Evolutionary conservation across 2,888 invertebrate genomes (phyloP).

Genomic region (Aspidiotus rigidus): DNA sequence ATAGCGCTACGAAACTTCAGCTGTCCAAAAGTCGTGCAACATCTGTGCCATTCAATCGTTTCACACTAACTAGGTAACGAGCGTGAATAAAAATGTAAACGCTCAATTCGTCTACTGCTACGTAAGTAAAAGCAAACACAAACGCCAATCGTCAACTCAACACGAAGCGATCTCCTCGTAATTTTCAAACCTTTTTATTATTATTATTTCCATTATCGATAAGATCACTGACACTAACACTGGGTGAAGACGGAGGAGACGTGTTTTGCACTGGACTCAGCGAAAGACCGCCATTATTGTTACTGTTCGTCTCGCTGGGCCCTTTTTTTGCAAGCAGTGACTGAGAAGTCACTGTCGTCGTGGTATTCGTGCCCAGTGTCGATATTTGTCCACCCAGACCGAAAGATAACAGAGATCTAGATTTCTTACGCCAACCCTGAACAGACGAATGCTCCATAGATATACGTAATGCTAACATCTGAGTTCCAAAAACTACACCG

Average conservation of each 20-base stretch:
- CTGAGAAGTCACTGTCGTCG: conserved; percentile 28
- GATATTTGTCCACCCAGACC: conserved; percentile 31
- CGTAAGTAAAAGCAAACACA: too few species aligned
- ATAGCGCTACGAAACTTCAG: too few species aligned
- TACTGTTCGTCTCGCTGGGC: conserved; percentile 11
- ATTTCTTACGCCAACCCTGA: conserved; percentile 36
- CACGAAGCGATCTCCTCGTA: background rate
- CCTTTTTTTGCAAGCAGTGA: conserved; percentile 25
- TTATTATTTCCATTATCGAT: conserved; percentile 24
- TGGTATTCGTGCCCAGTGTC: conserved; percentile 22
- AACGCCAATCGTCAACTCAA: background rate
- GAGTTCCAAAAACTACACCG: background rate
- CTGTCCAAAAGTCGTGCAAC: too few species aligned
- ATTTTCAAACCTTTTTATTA: conserved; percentile 23
- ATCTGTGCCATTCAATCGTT: too few species aligned
- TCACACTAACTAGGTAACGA: too few species aligned
- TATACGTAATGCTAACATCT: background rate
- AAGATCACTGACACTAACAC: conserved; percentile 27
- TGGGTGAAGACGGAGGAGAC: conserved; percentile 31
- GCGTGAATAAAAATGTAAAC: too few species aligned
- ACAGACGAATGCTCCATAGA: conserved; percentile 10
- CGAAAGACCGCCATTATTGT: conserved; percentile 19
- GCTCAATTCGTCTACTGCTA: too few species aligned
- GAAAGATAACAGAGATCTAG: conserved; percentile 36
- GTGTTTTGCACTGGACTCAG: conserved; percentile 26